Conservation (phyloP, 2,797 vertebrate genomes). For the Sebastes oblongus region DNA sequence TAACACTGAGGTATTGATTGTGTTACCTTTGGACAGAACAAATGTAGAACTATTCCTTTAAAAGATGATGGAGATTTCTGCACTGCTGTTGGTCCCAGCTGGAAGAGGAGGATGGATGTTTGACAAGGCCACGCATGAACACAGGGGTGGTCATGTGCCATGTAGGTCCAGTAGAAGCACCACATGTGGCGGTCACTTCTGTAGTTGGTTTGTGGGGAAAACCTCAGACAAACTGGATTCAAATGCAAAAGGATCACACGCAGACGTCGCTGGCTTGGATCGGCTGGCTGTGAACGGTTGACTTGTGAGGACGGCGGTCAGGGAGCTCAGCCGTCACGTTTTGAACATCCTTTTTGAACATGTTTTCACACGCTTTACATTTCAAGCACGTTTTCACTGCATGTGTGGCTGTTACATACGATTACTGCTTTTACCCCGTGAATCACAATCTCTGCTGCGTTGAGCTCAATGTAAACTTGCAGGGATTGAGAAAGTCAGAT, state of each 20-base stretch:
- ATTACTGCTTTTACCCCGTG: not conserved
- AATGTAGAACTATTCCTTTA: not conserved
- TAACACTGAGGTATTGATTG: not conserved
- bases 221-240: constrained; percentile 45
- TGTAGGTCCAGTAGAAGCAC: constrained; percentile 28
- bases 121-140: not conserved
- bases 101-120: not conserved
- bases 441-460: not conserved
- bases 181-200: constrained; percentile 39
- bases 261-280: constrained; percentile 6
- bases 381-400: constrained; percentile 1
- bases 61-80: not conserved
- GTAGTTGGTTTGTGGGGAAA: constrained; percentile 48
- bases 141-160: constrained; percentile 14
- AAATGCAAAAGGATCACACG: constrained; percentile 37
- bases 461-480: not conserved
- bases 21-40: not conserved
- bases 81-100: not conserved
- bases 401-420: not conserved
- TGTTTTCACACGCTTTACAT: not conserved
- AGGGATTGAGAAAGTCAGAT: not conserved
- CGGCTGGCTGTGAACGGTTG: constrained; percentile 11
- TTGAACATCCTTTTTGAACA: constrained; percentile 7
- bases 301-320: constrained; percentile 24
- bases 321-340: not conserved